phyloP scores from a whole-genome alignment of 2,113 vertebrate genomes.

The Varanus komodoensis region DNA sequence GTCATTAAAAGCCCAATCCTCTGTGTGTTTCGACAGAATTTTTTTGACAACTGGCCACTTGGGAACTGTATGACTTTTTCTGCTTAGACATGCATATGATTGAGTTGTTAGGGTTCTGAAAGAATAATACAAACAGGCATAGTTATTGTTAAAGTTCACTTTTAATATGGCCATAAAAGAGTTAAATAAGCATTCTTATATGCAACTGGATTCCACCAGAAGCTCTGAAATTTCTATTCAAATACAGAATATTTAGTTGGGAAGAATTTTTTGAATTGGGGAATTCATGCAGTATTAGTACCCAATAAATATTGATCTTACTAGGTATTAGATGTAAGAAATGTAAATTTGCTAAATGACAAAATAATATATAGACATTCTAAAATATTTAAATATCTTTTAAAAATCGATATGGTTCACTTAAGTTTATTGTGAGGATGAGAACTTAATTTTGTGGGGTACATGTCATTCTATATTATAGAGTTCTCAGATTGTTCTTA shows the following conservation, averaged over 20 bases:
- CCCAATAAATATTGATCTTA: not conserved
- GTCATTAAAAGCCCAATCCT: no score
- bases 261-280: not conserved
- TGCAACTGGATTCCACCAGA: not conserved
- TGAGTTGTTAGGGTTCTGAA: no score
- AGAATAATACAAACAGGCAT: no score
- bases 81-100: no score
- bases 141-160: not conserved
- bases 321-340: no score
- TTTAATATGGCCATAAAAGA: not conserved
- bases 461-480: conserved; percentile 24
- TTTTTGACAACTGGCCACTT: no score
- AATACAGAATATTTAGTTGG: not conserved
- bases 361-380: no score
- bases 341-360: no score
- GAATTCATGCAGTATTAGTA: not conserved
- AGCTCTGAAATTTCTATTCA: not conserved
- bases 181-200: not conserved
- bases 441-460: conserved; percentile 9
- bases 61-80: no score
- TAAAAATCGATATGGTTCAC: conserved; percentile 60
- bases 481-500: not conserved
- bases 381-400: no score
- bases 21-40: no score
- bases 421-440: conserved; percentile 45